A percentile compares a stretch with the other conserved stretches of the same genome.
Conservation (phyloP, 2,888 invertebrate genomes). For the Acleris holmiana region DNA sequence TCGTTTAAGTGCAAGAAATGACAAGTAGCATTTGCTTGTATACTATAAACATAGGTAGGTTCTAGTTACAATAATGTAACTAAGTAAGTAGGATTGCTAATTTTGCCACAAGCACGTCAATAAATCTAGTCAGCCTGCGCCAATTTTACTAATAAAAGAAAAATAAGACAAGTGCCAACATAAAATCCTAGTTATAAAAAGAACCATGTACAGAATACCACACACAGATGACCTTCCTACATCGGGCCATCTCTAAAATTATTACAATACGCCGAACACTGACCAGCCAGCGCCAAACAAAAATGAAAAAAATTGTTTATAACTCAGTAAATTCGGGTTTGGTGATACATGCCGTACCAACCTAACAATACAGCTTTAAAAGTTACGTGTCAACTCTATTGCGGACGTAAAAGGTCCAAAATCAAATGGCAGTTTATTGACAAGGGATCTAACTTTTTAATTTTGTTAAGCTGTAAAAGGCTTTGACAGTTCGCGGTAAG, state of each 20-base stretch:
- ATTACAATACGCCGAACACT: constrained; percentile 49
- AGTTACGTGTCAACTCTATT: constrained; percentile 35
- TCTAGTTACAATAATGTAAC: no score
- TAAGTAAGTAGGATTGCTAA: no score
- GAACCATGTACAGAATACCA: constrained; percentile 13
- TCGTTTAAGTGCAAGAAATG: no score
- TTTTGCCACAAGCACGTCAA: no score
- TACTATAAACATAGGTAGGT: no score
- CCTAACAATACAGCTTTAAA: neutral
- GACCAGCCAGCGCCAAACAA: constrained; percentile 47
- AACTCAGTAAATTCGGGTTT: constrained; percentile 73
- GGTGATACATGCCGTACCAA: constrained; percentile 69
- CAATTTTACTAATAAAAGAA: no score
- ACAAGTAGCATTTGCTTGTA: no score
- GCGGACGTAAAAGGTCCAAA: constrained; percentile 39
- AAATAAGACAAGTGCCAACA: no score
- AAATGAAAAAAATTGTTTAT: constrained; percentile 67
- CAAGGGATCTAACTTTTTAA: constrained; percentile 37
- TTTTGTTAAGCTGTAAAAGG: constrained; percentile 60
- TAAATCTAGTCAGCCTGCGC: no score
- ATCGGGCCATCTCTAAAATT: constrained; percentile 44
- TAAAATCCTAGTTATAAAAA: neutral
- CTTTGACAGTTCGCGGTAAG: constrained; percentile 82
- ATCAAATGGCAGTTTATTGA: constrained; percentile 30
- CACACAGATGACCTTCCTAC: constrained; percentile 34